These are phyloP conservation scores for Synchiropus splendidus DNA, from an alignment of 2,113 vertebrate genomes.

Conservation along the genomic window DNA sequence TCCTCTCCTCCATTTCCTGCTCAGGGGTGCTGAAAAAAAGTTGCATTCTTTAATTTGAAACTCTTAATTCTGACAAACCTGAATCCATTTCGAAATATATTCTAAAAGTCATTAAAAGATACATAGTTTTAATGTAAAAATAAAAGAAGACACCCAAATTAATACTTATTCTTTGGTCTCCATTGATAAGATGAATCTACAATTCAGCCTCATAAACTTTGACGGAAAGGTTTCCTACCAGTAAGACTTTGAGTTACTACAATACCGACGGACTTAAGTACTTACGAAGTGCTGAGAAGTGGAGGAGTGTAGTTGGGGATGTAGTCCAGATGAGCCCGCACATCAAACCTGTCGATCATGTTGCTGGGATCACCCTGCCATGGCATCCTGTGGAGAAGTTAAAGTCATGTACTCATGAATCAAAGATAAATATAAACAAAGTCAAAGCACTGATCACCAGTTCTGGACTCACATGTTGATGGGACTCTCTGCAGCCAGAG, in stretches of 20 bases:
- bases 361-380: conserved; percentile 95
- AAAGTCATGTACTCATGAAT: too few relatives aligned
- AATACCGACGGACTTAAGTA: too few relatives aligned
- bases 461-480: conserved; percentile 81
- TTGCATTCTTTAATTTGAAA: background rate
- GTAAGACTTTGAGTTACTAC: too few relatives aligned
- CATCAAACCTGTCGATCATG: conserved; percentile 96
- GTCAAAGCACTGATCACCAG: background rate
- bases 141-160: too few relatives aligned
- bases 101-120: too few relatives aligned
- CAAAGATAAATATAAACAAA: background rate
- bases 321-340: conserved; percentile 87
- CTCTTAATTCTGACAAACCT: too few relatives aligned
- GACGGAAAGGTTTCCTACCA: too few relatives aligned
- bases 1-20: conserved; percentile 86
- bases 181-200: too few relatives aligned
- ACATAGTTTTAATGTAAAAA: too few relatives aligned
- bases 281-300: conserved; percentile 80
- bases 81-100: too few relatives aligned
- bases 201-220: too few relatives aligned
- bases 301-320: conserved; percentile 86
- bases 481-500: conserved; percentile 86
- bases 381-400: conserved; percentile 78
- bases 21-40: conserved; percentile 64
- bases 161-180: too few relatives aligned